Evolutionary conservation across 1,140 invertebrate genomes (phyloP).

Genomic region (Frieseomelitta varia): DNA sequence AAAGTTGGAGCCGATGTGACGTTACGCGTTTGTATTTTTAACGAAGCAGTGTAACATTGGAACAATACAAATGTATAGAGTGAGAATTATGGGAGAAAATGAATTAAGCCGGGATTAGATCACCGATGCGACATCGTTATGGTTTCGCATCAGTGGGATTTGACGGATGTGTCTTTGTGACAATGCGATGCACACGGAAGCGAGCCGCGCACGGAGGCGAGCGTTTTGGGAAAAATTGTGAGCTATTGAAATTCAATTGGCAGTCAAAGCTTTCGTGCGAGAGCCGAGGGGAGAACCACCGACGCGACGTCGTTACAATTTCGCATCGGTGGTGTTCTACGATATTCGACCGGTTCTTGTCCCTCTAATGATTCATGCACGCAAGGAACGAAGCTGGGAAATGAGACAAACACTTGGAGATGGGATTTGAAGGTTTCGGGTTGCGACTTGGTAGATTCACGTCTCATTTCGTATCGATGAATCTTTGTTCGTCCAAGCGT

Average conservation of each 20-base stretch:
- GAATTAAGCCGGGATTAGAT: too few relatives aligned
- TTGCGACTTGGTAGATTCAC: not conserved
- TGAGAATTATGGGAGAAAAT: too few relatives aligned
- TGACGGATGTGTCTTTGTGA: not conserved
- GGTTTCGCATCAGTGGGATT: not conserved
- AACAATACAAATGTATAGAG: too few relatives aligned
- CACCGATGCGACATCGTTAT: not conserved
- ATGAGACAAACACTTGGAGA: not conserved
- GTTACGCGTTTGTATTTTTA: not conserved
- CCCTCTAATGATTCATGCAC: not conserved
- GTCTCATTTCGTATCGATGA: not conserved
- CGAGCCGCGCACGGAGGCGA: too few relatives aligned
- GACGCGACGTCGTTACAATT: not conserved
- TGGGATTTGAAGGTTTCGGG: not conserved
- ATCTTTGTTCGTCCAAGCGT: not conserved
- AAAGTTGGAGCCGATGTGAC: not conserved
- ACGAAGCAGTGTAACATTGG: too few relatives aligned
- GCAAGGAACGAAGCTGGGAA: not conserved
- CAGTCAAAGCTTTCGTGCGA: too few relatives aligned
- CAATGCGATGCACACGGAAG: not conserved
- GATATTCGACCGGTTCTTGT: not conserved
- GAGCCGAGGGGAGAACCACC: not conserved
- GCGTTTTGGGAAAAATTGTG: too few relatives aligned
- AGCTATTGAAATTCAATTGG: too few relatives aligned
- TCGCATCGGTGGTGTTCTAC: not conserved